These are phyloP conservation scores for Theretra japonica DNA, from an alignment of 2,888 invertebrate species.

Conservation along the genomic window DNA sequence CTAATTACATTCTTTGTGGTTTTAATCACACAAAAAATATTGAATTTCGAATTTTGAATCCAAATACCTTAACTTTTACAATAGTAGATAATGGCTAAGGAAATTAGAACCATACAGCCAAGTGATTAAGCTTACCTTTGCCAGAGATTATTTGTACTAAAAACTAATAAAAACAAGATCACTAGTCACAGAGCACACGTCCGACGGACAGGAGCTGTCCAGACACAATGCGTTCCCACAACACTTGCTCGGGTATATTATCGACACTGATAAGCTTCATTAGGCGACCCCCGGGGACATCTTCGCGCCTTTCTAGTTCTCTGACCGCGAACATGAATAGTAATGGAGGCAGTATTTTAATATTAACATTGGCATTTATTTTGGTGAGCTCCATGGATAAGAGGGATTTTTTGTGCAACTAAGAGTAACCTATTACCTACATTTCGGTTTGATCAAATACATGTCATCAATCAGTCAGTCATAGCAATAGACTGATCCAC, in stretches of 20 bases:
- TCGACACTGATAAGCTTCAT: not conserved
- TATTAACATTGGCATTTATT: not conserved
- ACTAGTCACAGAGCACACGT: conserved; percentile 10
- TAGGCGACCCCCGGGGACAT: conserved; percentile 1
- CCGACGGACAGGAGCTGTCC: conserved; percentile 1
- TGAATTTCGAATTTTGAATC: not conserved
- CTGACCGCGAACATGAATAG: not conserved
- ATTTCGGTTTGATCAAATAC: too few relatives aligned
- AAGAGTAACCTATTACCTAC: too few relatives aligned
- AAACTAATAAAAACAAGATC: not conserved
- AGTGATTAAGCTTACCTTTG: not conserved
- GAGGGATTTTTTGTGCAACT: too few relatives aligned
- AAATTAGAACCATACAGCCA: not conserved
- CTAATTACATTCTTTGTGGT: too few relatives aligned
- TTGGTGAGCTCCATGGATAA: not conserved
- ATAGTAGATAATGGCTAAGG: too few relatives aligned
- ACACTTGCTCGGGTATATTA: not conserved
- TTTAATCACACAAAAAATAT: not conserved
- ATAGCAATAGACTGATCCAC: too few relatives aligned
- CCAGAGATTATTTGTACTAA: not conserved
- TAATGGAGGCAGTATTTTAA: not conserved
- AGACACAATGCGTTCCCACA: conserved; percentile 3
- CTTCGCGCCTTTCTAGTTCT: conserved; percentile 8
- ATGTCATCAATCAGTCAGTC: too few relatives aligned
- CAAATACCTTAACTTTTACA: not conserved